A percentile compares a stretch with the other conserved stretches of the same genome.
These are phyloP conservation scores for Dolichotis patagonum DNA, from an alignment of 2,113 vertebrate genomes.

Conservation along the genomic window DNA sequence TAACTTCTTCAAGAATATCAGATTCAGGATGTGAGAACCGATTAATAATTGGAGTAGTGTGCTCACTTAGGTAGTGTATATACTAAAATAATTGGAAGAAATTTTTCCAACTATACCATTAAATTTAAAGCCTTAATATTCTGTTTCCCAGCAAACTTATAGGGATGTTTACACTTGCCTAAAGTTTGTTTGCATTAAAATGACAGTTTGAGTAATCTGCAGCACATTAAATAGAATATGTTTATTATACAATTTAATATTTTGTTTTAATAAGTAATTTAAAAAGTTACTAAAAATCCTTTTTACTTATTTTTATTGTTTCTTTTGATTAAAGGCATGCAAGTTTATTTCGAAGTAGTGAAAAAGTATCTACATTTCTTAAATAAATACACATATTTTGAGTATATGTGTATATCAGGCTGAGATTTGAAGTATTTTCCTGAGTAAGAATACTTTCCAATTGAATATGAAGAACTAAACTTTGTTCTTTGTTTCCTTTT, in stretches of 20 bases:
- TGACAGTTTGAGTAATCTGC: constrained; percentile 1
- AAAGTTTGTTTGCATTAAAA: constrained; percentile 52
- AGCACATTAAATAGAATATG: neutral
- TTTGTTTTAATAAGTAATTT: constrained; percentile 43
- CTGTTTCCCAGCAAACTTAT: constrained; percentile 25
- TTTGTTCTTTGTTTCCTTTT: constrained; percentile 40
- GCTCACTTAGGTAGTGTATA: neutral
- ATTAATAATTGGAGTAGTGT: neutral
- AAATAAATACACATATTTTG: constrained; percentile 25
- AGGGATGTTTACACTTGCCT: neutral
- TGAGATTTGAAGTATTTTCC: constrained; percentile 61
- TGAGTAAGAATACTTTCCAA: constrained; percentile 23
- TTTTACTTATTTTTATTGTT: constrained; percentile 51
- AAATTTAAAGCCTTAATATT: neutral
- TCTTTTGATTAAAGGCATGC: constrained; percentile 31
- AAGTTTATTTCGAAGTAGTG: constrained; percentile 56
- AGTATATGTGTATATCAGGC: neutral
- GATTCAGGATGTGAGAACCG: constrained; percentile 32
- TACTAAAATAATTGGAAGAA: neutral
- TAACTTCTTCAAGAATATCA: constrained; percentile 23
- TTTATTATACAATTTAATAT: neutral
- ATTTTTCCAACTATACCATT: constrained; percentile 1
- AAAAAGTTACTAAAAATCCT: neutral
- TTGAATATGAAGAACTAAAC: constrained; percentile 18
- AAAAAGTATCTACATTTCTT: constrained; percentile 51